phyloP scores from a whole-genome alignment of 1,140 invertebrate genomes.

The Charaxes varanes region DNA sequence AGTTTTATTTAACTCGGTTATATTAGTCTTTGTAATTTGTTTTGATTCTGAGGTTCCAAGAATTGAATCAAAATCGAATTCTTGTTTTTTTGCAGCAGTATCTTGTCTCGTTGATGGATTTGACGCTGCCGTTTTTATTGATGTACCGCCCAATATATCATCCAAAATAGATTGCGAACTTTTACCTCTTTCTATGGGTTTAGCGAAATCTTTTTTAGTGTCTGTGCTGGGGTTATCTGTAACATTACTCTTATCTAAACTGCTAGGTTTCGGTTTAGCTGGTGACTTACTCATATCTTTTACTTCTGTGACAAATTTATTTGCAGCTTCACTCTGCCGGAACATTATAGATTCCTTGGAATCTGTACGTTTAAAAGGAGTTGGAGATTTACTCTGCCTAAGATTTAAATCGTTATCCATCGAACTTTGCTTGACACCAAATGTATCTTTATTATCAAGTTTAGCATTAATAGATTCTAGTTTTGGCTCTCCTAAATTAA shows the following conservation, averaged over 20 bases:
- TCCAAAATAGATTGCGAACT: constrained; percentile 57
- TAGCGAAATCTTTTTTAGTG: constrained; percentile 36
- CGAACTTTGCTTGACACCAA: constrained; percentile 2
- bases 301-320: constrained; percentile 20
- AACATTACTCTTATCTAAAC: constrained; percentile 39
- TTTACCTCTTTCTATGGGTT: constrained; percentile 50
- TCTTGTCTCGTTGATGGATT: constrained; percentile 22
- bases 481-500: constrained; percentile 44
- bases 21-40: constrained; percentile 24
- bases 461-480: constrained; percentile 13
- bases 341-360: constrained; percentile 41
- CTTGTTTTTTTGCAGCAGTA: constrained; percentile 39
- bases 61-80: constrained; percentile 53
- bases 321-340: constrained; percentile 20
- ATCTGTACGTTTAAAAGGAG: constrained; percentile 29
- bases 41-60: constrained; percentile 44
- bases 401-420: constrained; percentile 6
- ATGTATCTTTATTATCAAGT: constrained; percentile 9
- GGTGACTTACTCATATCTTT: constrained; percentile 38
- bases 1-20: constrained; percentile 22
- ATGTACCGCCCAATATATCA: constrained; percentile 50
- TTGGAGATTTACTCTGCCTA: constrained; percentile 26
- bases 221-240: constrained; percentile 29
- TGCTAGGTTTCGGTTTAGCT: constrained; percentile 38
- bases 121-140: constrained; percentile 25